These are phyloP conservation scores for Pyrrhia umbra DNA, from an alignment of 2,888 invertebrate species.

Conservation along the genomic window DNA sequence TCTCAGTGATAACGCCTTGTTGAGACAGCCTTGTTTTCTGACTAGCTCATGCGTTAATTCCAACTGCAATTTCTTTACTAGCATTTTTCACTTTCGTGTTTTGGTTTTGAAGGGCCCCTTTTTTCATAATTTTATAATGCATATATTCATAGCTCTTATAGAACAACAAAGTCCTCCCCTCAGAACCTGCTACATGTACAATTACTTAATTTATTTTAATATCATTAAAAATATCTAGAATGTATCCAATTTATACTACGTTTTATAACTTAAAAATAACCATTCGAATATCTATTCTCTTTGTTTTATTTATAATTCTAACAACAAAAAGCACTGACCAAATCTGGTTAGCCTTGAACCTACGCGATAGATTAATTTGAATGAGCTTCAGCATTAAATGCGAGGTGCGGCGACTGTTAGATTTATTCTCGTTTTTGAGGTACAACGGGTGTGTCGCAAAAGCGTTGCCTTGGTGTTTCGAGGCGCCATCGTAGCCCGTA, in stretches of 20 bases:
- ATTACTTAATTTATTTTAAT: constrained; percentile 7
- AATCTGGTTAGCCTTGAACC: constrained; percentile 85
- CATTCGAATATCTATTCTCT: constrained; percentile 29
- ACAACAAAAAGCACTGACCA: constrained; percentile 67
- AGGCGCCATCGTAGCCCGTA: constrained; percentile 87
- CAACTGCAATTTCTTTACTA: constrained; percentile 20
- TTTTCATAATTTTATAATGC: not conserved
- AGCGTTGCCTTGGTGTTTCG: constrained; percentile 86
- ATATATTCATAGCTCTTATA: no score
- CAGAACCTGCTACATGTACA: not conserved
- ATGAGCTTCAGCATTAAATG: constrained; percentile 71
- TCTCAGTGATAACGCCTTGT: constrained; percentile 68
- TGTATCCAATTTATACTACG: constrained; percentile 6
- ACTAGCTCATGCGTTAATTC: constrained; percentile 55
- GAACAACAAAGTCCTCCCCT: not conserved
- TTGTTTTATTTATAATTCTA: constrained; percentile 66
- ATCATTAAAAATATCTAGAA: constrained; percentile 19
- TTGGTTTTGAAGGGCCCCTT: constrained; percentile 7
- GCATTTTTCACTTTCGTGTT: constrained; percentile 6
- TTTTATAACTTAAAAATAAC: constrained; percentile 27
- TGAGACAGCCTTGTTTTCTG: constrained; percentile 63
- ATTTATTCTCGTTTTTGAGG: constrained; percentile 80
- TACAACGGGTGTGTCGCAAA: constrained; percentile 87
- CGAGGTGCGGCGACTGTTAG: constrained; percentile 75
- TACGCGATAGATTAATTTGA: constrained; percentile 73